Percentiles rank a stretch among this genome's conserved stretches.
phyloP scores from a whole-genome alignment of 2,888 invertebrate genomes.

The Dryococelus australis region DNA sequence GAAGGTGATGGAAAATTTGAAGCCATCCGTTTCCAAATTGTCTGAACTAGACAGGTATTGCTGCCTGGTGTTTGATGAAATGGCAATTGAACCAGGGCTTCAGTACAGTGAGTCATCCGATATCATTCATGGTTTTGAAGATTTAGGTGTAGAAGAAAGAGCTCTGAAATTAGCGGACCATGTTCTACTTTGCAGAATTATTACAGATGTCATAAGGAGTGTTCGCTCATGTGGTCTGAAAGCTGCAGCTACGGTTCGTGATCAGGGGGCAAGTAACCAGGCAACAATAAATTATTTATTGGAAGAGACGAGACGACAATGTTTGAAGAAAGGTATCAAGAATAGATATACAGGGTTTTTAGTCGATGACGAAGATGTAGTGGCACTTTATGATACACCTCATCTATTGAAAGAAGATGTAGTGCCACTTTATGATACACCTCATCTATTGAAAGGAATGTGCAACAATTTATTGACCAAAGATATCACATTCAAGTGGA shows the following conservation, averaged over 20 bases:
- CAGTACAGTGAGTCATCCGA: not conserved
- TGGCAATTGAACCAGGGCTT: not conserved
- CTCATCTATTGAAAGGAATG: conserved; percentile 12
- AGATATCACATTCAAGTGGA: not conserved
- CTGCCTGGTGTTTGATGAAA: not conserved
- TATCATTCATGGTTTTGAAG: not conserved
- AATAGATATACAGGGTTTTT: not conserved
- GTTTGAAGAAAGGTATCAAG: not conserved
- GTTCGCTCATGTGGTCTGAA: not conserved
- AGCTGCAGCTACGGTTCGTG: not conserved
- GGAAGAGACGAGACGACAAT: not conserved
- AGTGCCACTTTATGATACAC: not conserved
- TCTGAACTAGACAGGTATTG: not conserved
- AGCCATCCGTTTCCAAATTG: not conserved
- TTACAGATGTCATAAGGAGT: not conserved
- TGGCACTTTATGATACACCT: not conserved
- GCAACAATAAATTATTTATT: not conserved
- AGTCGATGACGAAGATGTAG: not conserved
- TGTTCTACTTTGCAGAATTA: not conserved
- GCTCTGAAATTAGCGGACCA: not conserved
- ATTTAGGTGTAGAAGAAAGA: not conserved
- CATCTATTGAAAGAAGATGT: conserved; percentile 21
- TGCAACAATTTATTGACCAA: not conserved
- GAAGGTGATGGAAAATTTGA: not conserved
- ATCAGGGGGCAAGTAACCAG: conserved; percentile 7